phyloP scores from a whole-genome alignment of 2,888 invertebrate species.

The Clanis bilineata region DNA sequence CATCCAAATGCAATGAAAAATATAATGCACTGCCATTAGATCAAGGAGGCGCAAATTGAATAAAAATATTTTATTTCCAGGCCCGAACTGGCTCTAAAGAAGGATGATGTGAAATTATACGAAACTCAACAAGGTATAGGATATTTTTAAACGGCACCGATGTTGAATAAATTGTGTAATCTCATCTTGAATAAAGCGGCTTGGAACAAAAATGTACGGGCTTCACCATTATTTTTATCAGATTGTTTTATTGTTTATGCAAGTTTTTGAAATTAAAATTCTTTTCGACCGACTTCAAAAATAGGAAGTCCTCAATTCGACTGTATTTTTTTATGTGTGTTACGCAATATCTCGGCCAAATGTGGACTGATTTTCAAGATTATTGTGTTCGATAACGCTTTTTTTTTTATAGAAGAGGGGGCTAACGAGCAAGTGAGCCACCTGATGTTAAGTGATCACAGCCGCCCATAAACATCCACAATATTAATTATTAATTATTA shows the following conservation, averaged over 20 bases:
- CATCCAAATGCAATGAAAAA: neutral
- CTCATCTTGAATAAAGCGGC: neutral
- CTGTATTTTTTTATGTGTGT: too few species aligned
- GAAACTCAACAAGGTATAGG: conserved; percentile 61
- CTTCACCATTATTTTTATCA: neutral
- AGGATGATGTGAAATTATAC: conserved; percentile 70
- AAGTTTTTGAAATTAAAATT: too few species aligned
- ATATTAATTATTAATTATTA: too few species aligned
- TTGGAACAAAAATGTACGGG: neutral
- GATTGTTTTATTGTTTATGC: neutral
- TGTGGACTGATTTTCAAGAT: too few species aligned
- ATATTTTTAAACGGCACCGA: conserved; percentile 48
- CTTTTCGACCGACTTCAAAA: too few species aligned
- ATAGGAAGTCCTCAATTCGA: too few species aligned
- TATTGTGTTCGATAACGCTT: too few species aligned
- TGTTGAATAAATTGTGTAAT: conserved; percentile 8
- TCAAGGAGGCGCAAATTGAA: neutral
- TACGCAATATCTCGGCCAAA: too few species aligned
- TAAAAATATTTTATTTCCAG: conserved; percentile 42
- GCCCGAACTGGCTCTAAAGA: conserved; percentile 66
- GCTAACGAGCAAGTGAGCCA: too few species aligned
- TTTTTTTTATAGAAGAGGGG: too few species aligned
- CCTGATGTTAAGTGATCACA: too few species aligned
- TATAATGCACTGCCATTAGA: neutral
- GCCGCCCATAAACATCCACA: too few species aligned